Evolutionary conservation across 2,113 vertebrate species (phyloP), one percentile per base, ranked within the genome.

Genomic region (Rhabdomys dilectus): DNA sequence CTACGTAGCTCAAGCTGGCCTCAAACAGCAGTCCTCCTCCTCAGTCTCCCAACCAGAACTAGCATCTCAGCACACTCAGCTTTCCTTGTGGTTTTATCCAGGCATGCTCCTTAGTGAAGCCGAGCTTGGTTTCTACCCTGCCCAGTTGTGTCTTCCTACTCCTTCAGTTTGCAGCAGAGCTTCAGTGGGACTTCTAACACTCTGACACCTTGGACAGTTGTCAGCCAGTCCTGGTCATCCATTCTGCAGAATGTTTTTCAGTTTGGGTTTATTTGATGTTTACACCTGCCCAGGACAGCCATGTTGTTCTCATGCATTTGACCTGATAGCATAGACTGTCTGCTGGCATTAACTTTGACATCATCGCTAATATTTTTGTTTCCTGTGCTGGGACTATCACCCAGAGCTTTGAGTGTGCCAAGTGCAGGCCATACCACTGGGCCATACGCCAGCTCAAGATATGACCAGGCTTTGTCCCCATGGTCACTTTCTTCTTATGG

Each of bases 191-290:
- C 51, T 81, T 80, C 62, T 89, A 66, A 87, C 45, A 11, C 72
- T 68, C 39, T 80, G 34, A 91, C 77, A 60, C 15, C 56, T 68
- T 86, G 91, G 88, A 94, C 94, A 48, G 70, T 53, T 82, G 36
- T 87, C 58, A 56, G 58, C 16, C 24, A 80, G 45, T 80, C 76
- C 64, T 80, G 77, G 48, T 80, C n/a, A 48, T 42, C 66, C n/a
- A 86, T 70, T 92, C 34, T 66, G n/a, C 62, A 42, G 56, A 88
- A 45, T 42, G 31, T 39, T 80, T 95, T 91, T 80, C 51, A 85
- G 17, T 75, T 84, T 91, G 76, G 19, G 7, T 84, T 75, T 85
- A 53, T 73, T 62, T 80, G 29, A 56, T 60, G 9, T 68, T 95
- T 80, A 51, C 13, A 89, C 6, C 60, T 0, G 1, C 36, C 78